Evolutionary conservation across 2,113 vertebrate species (phyloP).

Genomic region (Rhinoderma darwinii): DNA sequence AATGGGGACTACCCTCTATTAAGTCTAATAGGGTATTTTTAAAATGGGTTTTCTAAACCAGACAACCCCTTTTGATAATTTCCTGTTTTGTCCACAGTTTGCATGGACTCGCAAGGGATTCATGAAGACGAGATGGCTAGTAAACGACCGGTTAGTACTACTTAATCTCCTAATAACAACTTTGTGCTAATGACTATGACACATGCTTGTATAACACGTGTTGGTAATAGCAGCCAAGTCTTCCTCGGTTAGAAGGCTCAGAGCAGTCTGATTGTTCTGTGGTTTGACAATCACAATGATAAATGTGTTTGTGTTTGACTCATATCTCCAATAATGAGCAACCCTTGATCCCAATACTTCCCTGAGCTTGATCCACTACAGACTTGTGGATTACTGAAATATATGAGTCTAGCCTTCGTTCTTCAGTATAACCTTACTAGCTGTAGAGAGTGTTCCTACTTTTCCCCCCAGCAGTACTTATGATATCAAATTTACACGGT

Average conservation of each 20-base stretch:
- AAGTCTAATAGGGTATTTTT: not conserved
- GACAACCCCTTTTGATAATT: not conserved
- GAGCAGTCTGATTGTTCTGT: not conserved
- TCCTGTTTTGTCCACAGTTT: conserved; percentile 67
- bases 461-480: too few relatives aligned
- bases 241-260: not conserved
- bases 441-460: too few relatives aligned
- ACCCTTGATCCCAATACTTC: conserved; percentile 43
- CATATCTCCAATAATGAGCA: conserved; percentile 43
- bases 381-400: conserved; percentile 9
- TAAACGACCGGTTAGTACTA: conserved; percentile 77
- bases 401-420: not conserved
- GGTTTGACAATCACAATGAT: conserved; percentile 19
- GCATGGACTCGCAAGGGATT: conserved; percentile 85
- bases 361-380: conserved; percentile 21
- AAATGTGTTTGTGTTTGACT: conserved; percentile 54
- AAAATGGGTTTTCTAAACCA: not conserved
- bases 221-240: conserved; percentile 10
- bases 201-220: conserved; percentile 4
- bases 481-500: not conserved
- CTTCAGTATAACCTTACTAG: not conserved
- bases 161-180: not conserved
- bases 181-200: conserved; percentile 9
- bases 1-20: too few relatives aligned
- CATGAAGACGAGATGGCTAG: conserved; percentile 82